Evolutionary conservation across 2,113 vertebrate species (phyloP).

Genomic region (Catagonus wagneri): DNA sequence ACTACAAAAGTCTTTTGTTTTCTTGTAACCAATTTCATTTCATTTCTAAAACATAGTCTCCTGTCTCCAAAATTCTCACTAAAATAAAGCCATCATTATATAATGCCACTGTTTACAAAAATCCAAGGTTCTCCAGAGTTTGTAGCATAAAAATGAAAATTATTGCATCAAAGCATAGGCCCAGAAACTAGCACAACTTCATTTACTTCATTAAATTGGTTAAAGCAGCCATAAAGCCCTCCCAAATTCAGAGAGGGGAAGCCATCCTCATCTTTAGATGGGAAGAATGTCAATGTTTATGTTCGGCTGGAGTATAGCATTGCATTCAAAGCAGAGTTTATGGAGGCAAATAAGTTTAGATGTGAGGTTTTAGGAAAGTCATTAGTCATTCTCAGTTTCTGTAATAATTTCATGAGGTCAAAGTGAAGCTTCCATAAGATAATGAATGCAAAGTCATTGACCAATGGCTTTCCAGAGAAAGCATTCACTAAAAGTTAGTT

Average conservation of each 20-base stretch:
- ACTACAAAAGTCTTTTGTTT: not conserved
- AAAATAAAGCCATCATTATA: not conserved
- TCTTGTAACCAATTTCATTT: not conserved
- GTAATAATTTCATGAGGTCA: not conserved
- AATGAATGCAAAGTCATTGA: not conserved
- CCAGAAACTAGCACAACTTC: not conserved
- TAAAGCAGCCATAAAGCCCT: not conserved
- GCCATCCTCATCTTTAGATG: not conserved
- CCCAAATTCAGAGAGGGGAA: not conserved
- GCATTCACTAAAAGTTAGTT: not conserved
- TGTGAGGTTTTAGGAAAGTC: not conserved
- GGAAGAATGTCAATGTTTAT: not conserved
- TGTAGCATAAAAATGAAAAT: not conserved
- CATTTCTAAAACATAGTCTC: not conserved
- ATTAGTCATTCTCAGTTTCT: not conserved
- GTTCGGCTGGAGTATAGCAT: not conserved
- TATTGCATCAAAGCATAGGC: not conserved
- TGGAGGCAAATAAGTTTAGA: not conserved
- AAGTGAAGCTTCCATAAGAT: not conserved
- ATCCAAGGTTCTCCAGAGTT: not conserved
- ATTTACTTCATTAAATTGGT: not conserved
- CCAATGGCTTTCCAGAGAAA: not conserved
- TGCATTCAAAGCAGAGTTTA: not conserved
- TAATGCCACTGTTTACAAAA: not conserved
- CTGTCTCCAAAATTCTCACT: not conserved